Evolutionary conservation across 2,113 vertebrate species (phyloP), one percentile per base, ranked within the genome.

Genomic region (Misgurnus mizolepis): DNA sequence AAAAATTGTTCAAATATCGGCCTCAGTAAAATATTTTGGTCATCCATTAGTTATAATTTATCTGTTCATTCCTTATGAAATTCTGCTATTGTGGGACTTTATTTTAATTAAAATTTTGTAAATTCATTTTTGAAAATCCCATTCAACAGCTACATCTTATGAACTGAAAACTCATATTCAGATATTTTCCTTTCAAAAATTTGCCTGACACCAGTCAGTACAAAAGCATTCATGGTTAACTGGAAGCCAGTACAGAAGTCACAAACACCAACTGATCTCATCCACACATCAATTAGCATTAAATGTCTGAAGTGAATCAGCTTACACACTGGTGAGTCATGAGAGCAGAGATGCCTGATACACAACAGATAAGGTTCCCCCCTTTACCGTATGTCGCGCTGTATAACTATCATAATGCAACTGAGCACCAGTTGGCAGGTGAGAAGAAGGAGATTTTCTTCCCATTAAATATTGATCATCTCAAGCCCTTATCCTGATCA

Each of bases 341-440:
- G 40, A 64, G 66, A 22, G 58, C 62, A 75, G 34, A 70, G 67
- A 76, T 58, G 58, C 66, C 39, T 70, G 41, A 80, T n/a, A 68
- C 43, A 78, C 45, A 50, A 1, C 60, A 62, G 67, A 81, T 92
- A 70, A 40, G 62, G 89, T 92, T 93, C 84, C 89, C 80, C 86
- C 88, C 65, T 82, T 81, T 39, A 18, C 89, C 89, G 82, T 87
- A 86, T 91, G 90, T 60, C 73, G 82, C 73, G 82, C 64, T 69
- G 50, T 53, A 72, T 40, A 78, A 82, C 85, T 82, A 65, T 8
- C 49, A 50, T 68, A 56, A 70, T 64, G 84, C 79, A 87, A 86
- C 85, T 76, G 45, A 72, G 80, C 91, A 93, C 89, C 91, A 92
- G 90, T 90, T 87, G 85, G 85, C 82, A 88, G 84, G 84, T 89